Percentiles rank a stretch among this genome's conserved stretches.
Conservation (phyloP, 2,113 vertebrate genomes). For the Candoia aspera region DNA sequence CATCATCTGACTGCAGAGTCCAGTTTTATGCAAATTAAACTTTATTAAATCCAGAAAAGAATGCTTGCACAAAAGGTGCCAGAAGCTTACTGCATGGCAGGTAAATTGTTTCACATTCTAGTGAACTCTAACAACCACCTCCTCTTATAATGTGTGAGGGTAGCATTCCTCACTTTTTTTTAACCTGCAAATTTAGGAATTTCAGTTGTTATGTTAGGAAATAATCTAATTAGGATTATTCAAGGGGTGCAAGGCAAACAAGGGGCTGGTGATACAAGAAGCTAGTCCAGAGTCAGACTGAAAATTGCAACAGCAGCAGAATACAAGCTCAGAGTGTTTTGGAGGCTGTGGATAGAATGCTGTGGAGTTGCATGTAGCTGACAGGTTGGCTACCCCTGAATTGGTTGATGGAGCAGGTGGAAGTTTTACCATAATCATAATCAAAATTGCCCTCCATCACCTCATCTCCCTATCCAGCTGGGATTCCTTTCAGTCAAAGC, state of each 20-base stretch:
- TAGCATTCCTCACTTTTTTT: not conserved
- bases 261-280: not conserved
- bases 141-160: not conserved
- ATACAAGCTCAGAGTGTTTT: not conserved
- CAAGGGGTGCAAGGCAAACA: not conserved
- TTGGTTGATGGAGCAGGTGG: not conserved
- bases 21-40: not conserved
- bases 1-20: not conserved
- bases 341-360: not conserved
- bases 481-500: not conserved
- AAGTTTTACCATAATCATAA: not conserved
- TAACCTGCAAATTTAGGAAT: not conserved
- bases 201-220: not conserved
- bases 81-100: not conserved
- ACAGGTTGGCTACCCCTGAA: not conserved
- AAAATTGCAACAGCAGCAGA: not conserved
- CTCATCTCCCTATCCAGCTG: too few species aligned
- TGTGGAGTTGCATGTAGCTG: not conserved
- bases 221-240: not conserved
- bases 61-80: constrained; percentile 15
- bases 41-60: constrained; percentile 8
- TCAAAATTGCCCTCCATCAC: not conserved
- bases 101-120: not conserved
- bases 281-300: not conserved
- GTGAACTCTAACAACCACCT: not conserved